Conservation (phyloP, 1,140 invertebrate genomes). For the Anthonomus grandis region DNA sequence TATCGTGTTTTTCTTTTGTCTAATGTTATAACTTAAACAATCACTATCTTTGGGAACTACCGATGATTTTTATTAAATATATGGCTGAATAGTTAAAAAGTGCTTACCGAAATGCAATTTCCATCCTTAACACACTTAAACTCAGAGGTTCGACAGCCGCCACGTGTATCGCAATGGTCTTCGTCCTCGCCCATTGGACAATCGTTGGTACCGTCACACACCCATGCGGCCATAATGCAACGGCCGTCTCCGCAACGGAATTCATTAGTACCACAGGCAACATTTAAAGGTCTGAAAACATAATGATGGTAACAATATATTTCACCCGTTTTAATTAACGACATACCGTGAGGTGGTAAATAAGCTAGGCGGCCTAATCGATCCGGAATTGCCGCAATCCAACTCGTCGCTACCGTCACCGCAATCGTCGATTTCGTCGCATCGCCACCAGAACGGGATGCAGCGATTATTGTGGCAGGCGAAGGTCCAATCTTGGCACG, state of each 20-base stretch:
- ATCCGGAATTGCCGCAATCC: conserved; percentile 27
- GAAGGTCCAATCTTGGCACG: conserved; percentile 76
- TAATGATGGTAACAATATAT: too few species aligned
- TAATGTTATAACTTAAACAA: too few species aligned
- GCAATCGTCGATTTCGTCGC: conserved; percentile 66
- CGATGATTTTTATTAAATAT: too few species aligned
- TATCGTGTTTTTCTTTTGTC: too few species aligned
- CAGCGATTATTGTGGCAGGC: conserved; percentile 71
- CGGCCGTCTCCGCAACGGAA: conserved; percentile 61
- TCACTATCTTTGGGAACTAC: too few species aligned
- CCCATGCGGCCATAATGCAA: conserved; percentile 56
- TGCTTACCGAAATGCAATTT: conserved; percentile 61
- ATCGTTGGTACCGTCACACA: conserved; percentile 59
- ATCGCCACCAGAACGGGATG: conserved; percentile 81
- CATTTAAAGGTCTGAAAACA: not conserved
- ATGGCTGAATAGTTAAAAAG: not conserved
- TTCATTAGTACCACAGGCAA: conserved; percentile 55
- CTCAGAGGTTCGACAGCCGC: conserved; percentile 53
- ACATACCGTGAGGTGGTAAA: conserved; percentile 22
- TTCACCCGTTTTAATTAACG: too few species aligned
- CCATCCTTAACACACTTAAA: conserved; percentile 70
- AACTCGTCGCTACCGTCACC: conserved; percentile 74
- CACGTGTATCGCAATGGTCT: conserved; percentile 38
- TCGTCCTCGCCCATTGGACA: conserved; percentile 61
- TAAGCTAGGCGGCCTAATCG: not conserved